phyloP scores from a whole-genome alignment of 2,797 vertebrate species.

The Etheostoma nigrum region DNA sequence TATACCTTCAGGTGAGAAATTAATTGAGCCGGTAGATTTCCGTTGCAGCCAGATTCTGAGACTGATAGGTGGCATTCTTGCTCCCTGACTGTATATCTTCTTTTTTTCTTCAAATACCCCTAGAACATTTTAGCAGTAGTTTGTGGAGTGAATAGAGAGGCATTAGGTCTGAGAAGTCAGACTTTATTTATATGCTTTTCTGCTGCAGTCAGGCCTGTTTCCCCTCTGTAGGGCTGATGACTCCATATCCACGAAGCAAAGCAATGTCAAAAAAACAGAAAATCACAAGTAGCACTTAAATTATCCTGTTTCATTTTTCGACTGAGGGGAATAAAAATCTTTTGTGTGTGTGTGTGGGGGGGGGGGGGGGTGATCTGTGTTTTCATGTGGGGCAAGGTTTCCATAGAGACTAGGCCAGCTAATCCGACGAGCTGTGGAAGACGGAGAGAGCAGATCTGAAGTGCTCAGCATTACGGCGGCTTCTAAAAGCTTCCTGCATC shows the following conservation, averaged over 20 bases:
- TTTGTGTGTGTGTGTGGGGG: constrained; percentile 19
- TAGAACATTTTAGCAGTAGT: constrained; percentile 46
- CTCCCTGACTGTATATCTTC: constrained; percentile 29
- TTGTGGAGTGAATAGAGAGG: constrained; percentile 47
- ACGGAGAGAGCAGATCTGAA: constrained; percentile 75
- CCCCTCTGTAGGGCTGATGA: constrained; percentile 55
- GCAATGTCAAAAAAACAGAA: constrained; percentile 66
- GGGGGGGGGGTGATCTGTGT: constrained; percentile 29
- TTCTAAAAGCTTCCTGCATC: constrained; percentile 79
- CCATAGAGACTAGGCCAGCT: constrained; percentile 85
- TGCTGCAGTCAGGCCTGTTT: constrained; percentile 60
- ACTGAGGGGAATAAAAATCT: constrained; percentile 71
- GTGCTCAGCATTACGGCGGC: constrained; percentile 71
- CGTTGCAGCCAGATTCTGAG: constrained; percentile 15
- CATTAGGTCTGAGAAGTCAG: constrained; percentile 65
- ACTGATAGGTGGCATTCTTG: constrained; percentile 25
- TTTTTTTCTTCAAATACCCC: constrained; percentile 42
- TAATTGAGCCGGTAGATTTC: constrained; percentile 71
- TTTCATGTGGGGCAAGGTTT: constrained; percentile 80
- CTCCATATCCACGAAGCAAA: constrained; percentile 57
- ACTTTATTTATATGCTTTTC: constrained; percentile 45
- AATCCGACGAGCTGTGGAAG: constrained; percentile 80
- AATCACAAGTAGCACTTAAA: constrained; percentile 80
- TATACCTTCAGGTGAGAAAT: constrained; percentile 63
- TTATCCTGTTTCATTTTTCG: constrained; percentile 75